Conservation (phyloP, 1,140 invertebrate species). For the Zaprionus taronus region DNA sequence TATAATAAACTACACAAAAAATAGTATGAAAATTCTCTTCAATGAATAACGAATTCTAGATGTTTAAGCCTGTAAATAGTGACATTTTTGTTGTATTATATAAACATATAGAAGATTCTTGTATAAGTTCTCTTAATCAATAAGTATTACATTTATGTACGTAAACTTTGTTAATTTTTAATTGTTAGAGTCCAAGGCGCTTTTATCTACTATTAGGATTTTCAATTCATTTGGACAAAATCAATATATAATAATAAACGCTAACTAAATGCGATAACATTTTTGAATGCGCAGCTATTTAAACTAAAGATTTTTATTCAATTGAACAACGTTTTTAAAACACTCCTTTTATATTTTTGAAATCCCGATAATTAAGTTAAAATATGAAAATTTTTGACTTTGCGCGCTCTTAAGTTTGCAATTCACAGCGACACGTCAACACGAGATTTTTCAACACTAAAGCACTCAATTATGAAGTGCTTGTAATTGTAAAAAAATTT, state of each 20-base stretch:
- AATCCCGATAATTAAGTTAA: not conserved
- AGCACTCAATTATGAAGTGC: too few relatives aligned
- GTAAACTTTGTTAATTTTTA: conserved; percentile 71
- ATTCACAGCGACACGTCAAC: not conserved
- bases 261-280: conserved; percentile 48
- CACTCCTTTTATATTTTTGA: not conserved
- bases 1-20: conserved; percentile 17
- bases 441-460: not conserved
- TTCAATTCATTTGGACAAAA: conserved; percentile 61
- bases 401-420: not conserved
- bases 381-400: not conserved
- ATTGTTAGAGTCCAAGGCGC: conserved; percentile 67
- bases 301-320: not conserved
- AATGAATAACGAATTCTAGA: conserved; percentile 38
- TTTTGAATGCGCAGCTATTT: conserved; percentile 17
- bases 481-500: too few relatives aligned
- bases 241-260: conserved; percentile 50
- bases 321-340: not conserved
- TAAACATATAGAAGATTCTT: conserved; percentile 31
- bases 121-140: conserved; percentile 59
- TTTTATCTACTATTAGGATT: conserved; percentile 68
- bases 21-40: conserved; percentile 33
- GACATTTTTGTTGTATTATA: conserved; percentile 60
- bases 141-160: conserved; percentile 52
- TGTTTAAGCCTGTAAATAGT: conserved; percentile 69